Percentiles rank a stretch among this genome's conserved stretches.
Conservation (phyloP, 2,888 invertebrate species). For the Drosophila heteroneura region DNA sequence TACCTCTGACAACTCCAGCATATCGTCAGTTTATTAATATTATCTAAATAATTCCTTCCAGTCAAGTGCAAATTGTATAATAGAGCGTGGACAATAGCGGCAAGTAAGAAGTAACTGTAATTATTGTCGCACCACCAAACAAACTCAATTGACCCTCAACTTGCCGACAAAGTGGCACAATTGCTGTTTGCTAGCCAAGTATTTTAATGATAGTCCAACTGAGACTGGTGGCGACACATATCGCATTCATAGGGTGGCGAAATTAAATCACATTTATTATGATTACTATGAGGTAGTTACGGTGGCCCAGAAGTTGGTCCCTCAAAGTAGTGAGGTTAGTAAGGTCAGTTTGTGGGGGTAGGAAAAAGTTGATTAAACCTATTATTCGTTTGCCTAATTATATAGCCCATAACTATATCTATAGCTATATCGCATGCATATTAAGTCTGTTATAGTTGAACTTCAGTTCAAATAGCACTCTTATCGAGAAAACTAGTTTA, state of each 20-base stretch:
- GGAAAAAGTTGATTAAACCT: neutral
- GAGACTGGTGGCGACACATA: neutral
- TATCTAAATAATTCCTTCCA: conserved; percentile 42
- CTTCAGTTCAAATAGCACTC: neutral
- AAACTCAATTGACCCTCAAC: neutral
- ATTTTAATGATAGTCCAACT: conserved; percentile 14
- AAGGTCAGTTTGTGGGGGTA: neutral
- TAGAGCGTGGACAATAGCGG: conserved; percentile 39
- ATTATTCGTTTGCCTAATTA: neutral
- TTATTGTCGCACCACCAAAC: conserved; percentile 23
- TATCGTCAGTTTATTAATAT: conserved; percentile 57
- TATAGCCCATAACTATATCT: neutral
- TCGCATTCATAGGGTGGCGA: conserved; percentile 11
- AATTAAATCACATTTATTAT: conserved; percentile 33
- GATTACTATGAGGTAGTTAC: conserved; percentile 2
- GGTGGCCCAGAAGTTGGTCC: neutral
- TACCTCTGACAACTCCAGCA: neutral
- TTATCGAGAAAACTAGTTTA: conserved; percentile 2
- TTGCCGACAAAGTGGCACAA: neutral
- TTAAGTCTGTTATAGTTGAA: neutral
- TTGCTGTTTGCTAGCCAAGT: conserved; percentile 6
- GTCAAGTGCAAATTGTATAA: conserved; percentile 59
- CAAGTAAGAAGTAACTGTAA: conserved; percentile 17
- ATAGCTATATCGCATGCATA: conserved; percentile 2
- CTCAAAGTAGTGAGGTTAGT: neutral